Evolutionary conservation across 2,888 invertebrate genomes (phyloP), one percentile per base, ranked within the genome.

Genomic region (Fissipunctia ypsillon): DNA sequence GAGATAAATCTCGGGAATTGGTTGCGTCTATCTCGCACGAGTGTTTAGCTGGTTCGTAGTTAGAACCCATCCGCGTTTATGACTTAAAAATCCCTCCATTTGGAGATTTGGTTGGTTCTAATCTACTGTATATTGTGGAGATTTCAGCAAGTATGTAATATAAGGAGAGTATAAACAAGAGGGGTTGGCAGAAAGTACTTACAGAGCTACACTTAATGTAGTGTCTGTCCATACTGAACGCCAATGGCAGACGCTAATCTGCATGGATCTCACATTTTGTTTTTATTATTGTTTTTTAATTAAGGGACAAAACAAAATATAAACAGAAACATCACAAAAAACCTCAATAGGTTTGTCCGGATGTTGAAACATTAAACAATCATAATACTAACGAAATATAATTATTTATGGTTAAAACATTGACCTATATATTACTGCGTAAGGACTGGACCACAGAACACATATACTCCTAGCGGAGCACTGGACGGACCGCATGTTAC

Each of bases 1-100:
- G 52, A 86, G 81, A 88, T 87, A 87, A 86, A 89, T 89, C 85
- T 84, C 64, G 65, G 73, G 77, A 86, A 90, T 86, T 87, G 86
- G 88, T 84, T 86, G 85, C 83, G 83, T 87, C 84, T 86, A 87
- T 88, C 85, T 84, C 69, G 64, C 57, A 73, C 56, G 75, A 73
- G 72, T 80, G 84, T 86, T 81, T 79, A 80, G 84, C 71, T 68
- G 38, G 73, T 77, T 74, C 63, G 72, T 76, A 80, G 71, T 77
- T 74, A 79, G 61, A 75, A 73, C 66, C 61, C 67, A 84, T 77
- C 73, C 61, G 25, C 70, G 72, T 88, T 83, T 83, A 81, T 87
- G 80, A 77, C 78, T 75, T 65, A 76, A 87, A 85, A 82, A 84
- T 82, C 83, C 80, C 67, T 76, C 73, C 85, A 85, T 82, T 85